These are phyloP conservation scores for Rhea americana DNA, from an alignment of 2,113 vertebrate species.

Conservation along the genomic window DNA sequence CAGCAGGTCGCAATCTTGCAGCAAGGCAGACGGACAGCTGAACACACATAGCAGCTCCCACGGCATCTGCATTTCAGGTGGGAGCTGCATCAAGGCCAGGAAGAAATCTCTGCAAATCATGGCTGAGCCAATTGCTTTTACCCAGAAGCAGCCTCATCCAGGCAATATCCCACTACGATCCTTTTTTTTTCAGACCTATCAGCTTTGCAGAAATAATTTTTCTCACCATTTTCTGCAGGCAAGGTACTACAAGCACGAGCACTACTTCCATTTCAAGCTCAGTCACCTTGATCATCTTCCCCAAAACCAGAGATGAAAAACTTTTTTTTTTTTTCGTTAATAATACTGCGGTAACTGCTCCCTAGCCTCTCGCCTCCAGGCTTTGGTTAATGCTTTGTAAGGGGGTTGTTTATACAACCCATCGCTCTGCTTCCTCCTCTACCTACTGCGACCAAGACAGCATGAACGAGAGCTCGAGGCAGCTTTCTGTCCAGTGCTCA, in stretches of 20 bases:
- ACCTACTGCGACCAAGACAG: too few species aligned
- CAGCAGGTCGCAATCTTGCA: neutral
- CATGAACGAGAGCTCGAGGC: too few species aligned
- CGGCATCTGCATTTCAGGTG: neutral
- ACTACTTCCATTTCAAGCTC: neutral
- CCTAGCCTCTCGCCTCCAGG: neutral
- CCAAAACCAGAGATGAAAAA: neutral
- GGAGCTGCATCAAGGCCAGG: fast-evolving
- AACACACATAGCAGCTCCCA: neutral
- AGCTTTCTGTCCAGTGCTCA: too few species aligned
- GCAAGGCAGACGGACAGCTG: neutral
- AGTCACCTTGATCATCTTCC: neutral
- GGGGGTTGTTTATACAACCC: neutral
- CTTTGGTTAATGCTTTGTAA: neutral
- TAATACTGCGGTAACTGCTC: neutral
- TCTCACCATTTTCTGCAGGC: neutral
- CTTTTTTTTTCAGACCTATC: neutral
- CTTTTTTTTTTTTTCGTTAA: neutral
- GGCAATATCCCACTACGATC: neutral
- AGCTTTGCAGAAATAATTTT: neutral
- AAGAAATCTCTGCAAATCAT: neutral
- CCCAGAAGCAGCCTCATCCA: neutral
- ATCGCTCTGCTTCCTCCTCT: neutral
- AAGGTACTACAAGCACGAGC: neutral
- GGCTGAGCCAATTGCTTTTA: neutral